Base-by-base conservation (phyloP, 2,888 invertebrate species). In the Seira ritae region DNA sequence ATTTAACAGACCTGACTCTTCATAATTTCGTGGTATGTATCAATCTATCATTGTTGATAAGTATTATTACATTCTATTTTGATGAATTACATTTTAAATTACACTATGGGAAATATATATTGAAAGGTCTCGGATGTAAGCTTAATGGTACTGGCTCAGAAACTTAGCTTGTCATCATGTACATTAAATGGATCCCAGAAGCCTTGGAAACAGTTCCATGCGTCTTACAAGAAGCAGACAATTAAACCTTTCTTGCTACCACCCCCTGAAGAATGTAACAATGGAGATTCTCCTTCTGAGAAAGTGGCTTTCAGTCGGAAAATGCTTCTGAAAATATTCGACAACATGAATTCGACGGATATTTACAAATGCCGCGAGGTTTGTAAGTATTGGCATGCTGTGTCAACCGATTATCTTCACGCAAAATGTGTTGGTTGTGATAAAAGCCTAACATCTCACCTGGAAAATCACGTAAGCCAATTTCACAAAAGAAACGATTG, bases 211-310 rank as follows among this genome's bases (percentile, higher is more conserved):
- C 74, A 82, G 15, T 82, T 85, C 42, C 55, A 46, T 15, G 10
- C 37, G 1, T 24, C 19, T 31, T 82, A 37, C 66, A 19, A 75
- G 42, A 74, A 82, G 1, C 74, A 74, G 20, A 82, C 65, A 0
- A 82, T 85, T 6, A 77, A 78, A 55, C 82, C 79, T 37, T 85
- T 85, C 69, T 20, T 85, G 8, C 72, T 85, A 1, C 85, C 85
- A 15, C 82, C 84, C 19, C 60, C 55, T 6, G 12, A 1, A 19
- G n/a, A 19, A 2, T 62, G 1, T 60, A 60, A 3, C 62, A 62
- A 4, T 62, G 20, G 20, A 62, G 22, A 50, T 3, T 15, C 50
- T 15, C 50, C 62, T 20, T 19, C 20, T 2, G 62, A 62, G 62
- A 10, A 4, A 4, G 62, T 20, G 3, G 62, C 20, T 1, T 20